Evolutionary conservation across 2,888 invertebrate species (phyloP).

Genomic region (Drosophila acutilabella): DNA sequence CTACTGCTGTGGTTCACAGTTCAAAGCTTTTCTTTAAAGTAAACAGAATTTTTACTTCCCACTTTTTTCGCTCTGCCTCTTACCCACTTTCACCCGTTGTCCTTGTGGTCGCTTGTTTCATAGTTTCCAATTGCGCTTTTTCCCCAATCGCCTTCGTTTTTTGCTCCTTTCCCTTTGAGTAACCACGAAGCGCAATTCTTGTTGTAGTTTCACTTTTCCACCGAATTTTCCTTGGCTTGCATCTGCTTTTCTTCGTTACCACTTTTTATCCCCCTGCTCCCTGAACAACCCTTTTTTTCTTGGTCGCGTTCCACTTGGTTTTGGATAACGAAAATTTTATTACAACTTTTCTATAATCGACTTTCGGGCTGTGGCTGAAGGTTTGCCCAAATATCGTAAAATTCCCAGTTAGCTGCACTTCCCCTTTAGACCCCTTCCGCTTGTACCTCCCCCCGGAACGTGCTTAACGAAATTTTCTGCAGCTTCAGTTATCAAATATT

Average conservation of each 20-base stretch:
- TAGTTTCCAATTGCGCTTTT: constrained; percentile 60
- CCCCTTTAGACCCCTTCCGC: not conserved
- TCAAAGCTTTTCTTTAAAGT: constrained; percentile 45
- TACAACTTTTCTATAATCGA: constrained; percentile 79
- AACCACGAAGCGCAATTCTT: constrained; percentile 32
- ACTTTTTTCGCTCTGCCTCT: not conserved
- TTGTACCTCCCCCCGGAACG: not conserved
- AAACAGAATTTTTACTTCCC: constrained; percentile 65
- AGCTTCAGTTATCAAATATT: constrained; percentile 31
- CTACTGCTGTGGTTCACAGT: constrained; percentile 14
- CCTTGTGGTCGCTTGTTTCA: constrained; percentile 63
- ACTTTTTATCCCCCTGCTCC: not conserved
- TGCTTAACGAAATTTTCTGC: constrained; percentile 35
- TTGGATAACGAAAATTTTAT: constrained; percentile 75
- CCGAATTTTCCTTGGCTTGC: constrained; percentile 39
- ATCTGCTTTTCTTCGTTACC: constrained; percentile 14
- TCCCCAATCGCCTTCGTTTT: not conserved
- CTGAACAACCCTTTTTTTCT: not conserved
- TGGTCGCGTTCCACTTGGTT: constrained; percentile 60
- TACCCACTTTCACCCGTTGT: constrained; percentile 3
- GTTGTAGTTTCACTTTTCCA: constrained; percentile 31
- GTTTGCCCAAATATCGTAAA: constrained; percentile 64
- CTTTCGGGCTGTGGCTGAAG: constrained; percentile 63
- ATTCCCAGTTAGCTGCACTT: constrained; percentile 32
- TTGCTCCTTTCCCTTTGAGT: not conserved